A percentile compares a stretch with the other conserved stretches of the same genome.
Evolutionary conservation across 2,113 vertebrate genomes (phyloP).

Genomic region (Silurus meridionalis): DNA sequence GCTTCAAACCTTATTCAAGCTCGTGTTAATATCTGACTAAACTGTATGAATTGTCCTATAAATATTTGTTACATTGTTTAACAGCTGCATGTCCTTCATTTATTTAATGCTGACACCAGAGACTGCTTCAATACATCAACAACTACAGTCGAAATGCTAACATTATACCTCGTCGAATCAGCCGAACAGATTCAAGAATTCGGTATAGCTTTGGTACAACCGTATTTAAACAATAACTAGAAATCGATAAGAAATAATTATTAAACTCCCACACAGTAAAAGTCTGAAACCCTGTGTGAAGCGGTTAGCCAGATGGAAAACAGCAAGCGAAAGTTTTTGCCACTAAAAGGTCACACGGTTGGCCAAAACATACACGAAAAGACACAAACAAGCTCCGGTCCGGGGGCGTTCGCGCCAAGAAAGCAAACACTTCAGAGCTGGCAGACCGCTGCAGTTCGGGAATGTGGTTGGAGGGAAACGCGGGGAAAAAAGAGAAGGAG

Average conservation of each 20-base stretch:
- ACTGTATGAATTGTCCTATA: background rate
- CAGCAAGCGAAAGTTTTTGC: conserved; percentile 24
- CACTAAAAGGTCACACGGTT: conserved; percentile 26
- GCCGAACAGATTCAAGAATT: background rate
- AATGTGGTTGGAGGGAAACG: conserved; percentile 52
- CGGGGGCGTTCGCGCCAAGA: conserved; percentile 21
- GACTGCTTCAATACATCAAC: background rate
- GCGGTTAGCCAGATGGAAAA: conserved; percentile 14
- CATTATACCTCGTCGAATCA: background rate
- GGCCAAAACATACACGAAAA: conserved; percentile 45
- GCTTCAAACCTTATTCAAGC: conserved; percentile 24
- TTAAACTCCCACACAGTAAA: too few species aligned
- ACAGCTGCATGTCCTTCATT: too few species aligned
- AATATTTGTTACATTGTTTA: too few species aligned
- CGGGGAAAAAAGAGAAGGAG: conserved; percentile 34
- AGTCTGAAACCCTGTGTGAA: background rate
- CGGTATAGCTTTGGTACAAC: background rate
- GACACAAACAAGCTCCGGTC: conserved; percentile 29
- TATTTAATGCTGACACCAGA: background rate
- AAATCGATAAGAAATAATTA: background rate
- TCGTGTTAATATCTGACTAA: conserved; percentile 32
- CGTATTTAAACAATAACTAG: background rate
- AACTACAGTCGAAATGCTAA: background rate
- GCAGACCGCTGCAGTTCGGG: conserved; percentile 32
- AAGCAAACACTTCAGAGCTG: conserved; percentile 39